Evolutionary conservation across 2,888 invertebrate species (phyloP).

Genomic region (Cartodere bifasciata): DNA sequence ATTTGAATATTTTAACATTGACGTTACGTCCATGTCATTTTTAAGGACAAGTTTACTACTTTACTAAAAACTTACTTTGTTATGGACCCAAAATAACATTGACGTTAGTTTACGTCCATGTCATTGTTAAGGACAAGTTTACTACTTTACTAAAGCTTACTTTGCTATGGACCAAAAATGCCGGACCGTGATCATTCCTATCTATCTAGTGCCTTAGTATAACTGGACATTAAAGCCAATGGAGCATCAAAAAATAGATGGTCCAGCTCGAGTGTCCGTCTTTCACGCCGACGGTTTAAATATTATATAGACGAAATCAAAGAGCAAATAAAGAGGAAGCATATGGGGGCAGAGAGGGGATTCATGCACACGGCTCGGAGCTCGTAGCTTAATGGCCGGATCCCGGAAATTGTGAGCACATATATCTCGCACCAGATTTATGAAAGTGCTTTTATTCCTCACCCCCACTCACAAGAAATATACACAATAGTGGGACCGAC

Average conservation of each 20-base stretch:
- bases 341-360: constrained; percentile 30
- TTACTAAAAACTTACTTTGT: too few relatives aligned
- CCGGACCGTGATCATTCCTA: constrained; percentile 1
- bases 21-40: too few relatives aligned
- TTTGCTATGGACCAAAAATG: too few relatives aligned
- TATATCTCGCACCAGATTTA: constrained; percentile 83
- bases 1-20: too few relatives aligned
- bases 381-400: constrained; percentile 62
- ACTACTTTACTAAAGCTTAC: too few relatives aligned
- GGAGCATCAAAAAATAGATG: constrained; percentile 2
- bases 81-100: too few relatives aligned
- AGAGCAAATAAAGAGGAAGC: constrained; percentile 32
- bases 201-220: neutral
- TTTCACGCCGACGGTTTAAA: constrained; percentile 15
- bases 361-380: constrained; percentile 24
- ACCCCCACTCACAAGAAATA: constrained; percentile 27
- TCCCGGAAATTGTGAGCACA: constrained; percentile 84
- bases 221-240: neutral
- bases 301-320: constrained; percentile 32
- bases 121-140: too few relatives aligned
- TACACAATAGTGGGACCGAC: constrained; percentile 30
- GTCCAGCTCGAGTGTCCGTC: neutral
- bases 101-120: too few relatives aligned
- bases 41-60: too few relatives aligned
- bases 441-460: constrained; percentile 59